phyloP scores from a whole-genome alignment of 1,140 invertebrate species.

The Gryon sp. region DNA sequence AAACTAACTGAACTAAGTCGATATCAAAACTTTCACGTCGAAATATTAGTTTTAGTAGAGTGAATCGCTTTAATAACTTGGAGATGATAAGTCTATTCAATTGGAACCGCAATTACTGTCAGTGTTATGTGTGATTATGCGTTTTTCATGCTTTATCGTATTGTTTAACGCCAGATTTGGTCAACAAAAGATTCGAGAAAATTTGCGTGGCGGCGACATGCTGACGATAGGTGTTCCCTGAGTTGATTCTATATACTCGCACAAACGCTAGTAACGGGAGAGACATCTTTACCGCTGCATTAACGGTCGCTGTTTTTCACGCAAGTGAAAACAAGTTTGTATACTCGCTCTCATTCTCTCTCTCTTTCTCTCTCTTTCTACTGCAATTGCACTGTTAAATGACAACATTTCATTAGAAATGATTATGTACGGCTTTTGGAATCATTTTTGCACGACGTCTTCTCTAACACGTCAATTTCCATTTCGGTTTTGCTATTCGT shows the following conservation, averaged over 20 bases:
- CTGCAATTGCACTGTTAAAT: conserved; percentile 75
- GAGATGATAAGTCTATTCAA: no score
- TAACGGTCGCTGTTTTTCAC: conserved; percentile 80
- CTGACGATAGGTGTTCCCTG: conserved; percentile 52
- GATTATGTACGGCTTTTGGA: conserved; percentile 69
- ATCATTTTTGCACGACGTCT: conserved; percentile 20
- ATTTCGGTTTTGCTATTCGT: conserved; percentile 7
- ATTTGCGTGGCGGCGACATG: conserved; percentile 52
- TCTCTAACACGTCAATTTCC: conserved; percentile 20
- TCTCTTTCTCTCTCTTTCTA: no score
- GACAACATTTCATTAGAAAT: conserved; percentile 78
- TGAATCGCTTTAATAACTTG: no score
- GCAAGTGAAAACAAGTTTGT: conserved; percentile 79
- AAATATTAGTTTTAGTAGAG: no score
- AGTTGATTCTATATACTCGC: conserved; percentile 48
- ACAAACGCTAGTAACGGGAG: conserved; percentile 77
- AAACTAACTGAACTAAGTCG: no score
- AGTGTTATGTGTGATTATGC: conserved; percentile 44
- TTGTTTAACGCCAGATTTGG: conserved; percentile 31
- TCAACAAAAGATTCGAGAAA: conserved; percentile 33
- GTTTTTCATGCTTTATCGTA: conserved; percentile 41
- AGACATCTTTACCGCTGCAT: conserved; percentile 80
- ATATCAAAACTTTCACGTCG: no score
- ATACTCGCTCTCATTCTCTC: conserved; percentile 69
- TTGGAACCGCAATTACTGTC: conserved; percentile 41